phyloP scores from a whole-genome alignment of 2,888 invertebrate species.

The Drosophila meridiana region DNA sequence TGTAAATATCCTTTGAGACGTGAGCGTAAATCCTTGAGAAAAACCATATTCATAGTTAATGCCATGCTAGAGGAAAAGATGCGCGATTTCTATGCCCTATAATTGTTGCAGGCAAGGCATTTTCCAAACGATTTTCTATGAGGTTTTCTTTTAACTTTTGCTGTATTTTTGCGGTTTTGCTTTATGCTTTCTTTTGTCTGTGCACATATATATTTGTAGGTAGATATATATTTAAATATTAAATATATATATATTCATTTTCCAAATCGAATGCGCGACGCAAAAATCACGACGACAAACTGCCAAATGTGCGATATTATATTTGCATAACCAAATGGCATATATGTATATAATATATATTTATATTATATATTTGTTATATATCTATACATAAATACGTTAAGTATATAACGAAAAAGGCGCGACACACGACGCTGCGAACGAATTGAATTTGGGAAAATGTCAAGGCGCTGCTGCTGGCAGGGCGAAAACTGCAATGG shows the following conservation, averaged over 20 bases:
- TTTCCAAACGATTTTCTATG: constrained; percentile 30
- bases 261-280: constrained; percentile 72
- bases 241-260: constrained; percentile 46
- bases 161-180: constrained; percentile 36
- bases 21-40: constrained; percentile 84
- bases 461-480: constrained; percentile 71
- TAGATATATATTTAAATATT: background rate
- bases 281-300: constrained; percentile 67
- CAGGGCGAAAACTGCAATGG: constrained; percentile 72
- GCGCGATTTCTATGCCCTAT: constrained; percentile 29
- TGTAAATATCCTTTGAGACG: constrained; percentile 85
- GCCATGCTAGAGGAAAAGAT: constrained; percentile 69
- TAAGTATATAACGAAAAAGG: constrained; percentile 38
- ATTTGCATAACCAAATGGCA: constrained; percentile 10
- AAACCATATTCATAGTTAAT: constrained; percentile 85
- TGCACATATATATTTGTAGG: constrained; percentile 28
- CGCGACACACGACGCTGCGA: constrained; percentile 47
- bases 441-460: constrained; percentile 55
- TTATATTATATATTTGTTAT: constrained; percentile 8
- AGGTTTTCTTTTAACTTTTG: constrained; percentile 16
- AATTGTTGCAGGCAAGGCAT: constrained; percentile 20
- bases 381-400: constrained; percentile 8
- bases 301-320: constrained; percentile 64
- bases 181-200: constrained; percentile 23
- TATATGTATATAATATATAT: constrained; percentile 2